Evolutionary conservation across 2,888 invertebrate genomes (phyloP).

Genomic region (Argyresthia albistria): DNA sequence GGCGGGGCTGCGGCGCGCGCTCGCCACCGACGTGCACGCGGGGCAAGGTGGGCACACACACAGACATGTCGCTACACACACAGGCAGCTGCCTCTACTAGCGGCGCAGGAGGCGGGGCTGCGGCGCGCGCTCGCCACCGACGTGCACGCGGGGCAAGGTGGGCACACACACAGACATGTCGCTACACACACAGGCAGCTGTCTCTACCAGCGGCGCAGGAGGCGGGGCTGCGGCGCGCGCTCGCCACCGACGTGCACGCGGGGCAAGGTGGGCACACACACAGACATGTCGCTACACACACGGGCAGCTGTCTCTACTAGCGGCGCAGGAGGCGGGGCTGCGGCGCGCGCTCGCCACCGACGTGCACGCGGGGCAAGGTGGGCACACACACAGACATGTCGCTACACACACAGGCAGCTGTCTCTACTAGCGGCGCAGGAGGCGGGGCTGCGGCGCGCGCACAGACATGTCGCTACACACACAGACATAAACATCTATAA

Average conservation of each 20-base stretch:
- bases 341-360: conserved; percentile 35
- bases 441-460: conserved; percentile 53
- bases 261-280: neutral
- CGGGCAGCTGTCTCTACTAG: conserved; percentile 49
- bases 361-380: neutral
- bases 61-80: neutral
- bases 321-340: conserved; percentile 73
- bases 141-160: neutral
- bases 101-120: conserved; percentile 73
- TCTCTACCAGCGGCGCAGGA: conserved; percentile 77
- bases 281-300: neutral
- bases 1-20: conserved; percentile 53
- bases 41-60: neutral
- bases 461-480: neutral
- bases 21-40: conserved; percentile 15
- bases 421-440: conserved; percentile 75
- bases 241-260: conserved; percentile 15
- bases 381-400: neutral
- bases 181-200: conserved; percentile 50
- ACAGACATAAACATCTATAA: no score
- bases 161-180: neutral
- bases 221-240: conserved; percentile 53
- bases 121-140: conserved; percentile 35
- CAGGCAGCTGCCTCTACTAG: conserved; percentile 75
- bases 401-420: neutral